phyloP scores from a whole-genome alignment of 1,140 invertebrate species.

The Camponotus vicinus region DNA sequence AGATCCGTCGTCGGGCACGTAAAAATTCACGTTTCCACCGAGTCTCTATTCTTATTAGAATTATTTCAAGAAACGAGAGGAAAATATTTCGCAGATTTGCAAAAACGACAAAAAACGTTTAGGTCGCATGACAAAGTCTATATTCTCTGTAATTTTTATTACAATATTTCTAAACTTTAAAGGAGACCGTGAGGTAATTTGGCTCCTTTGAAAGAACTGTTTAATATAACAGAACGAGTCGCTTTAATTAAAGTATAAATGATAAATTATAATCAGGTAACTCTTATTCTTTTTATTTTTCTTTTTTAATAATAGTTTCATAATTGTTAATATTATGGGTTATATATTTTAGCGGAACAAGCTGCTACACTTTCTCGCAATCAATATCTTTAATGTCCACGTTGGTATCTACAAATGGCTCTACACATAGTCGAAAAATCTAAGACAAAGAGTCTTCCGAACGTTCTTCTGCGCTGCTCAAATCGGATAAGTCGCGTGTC shows the following conservation, averaged over 20 bases:
- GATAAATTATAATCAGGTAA: neutral
- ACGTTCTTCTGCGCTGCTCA: neutral
- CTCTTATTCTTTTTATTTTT: neutral
- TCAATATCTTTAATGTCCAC: neutral
- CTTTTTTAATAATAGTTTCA: neutral
- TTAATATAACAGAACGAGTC: neutral
- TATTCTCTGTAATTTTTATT: neutral
- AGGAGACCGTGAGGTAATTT: neutral
- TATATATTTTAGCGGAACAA: too few species aligned
- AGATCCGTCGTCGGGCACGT: conserved; percentile 11
- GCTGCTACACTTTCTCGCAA: neutral
- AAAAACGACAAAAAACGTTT: neutral
- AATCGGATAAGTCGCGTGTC: conserved; percentile 28
- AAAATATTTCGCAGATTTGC: neutral
- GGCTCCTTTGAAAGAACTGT: neutral
- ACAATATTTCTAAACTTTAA: neutral
- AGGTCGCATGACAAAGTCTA: neutral
- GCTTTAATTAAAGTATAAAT: neutral
- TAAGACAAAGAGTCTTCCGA: neutral
- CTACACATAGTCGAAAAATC: neutral
- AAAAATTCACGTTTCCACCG: conserved; percentile 27
- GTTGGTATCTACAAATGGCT: neutral
- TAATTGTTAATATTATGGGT: neutral
- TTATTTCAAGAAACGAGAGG: neutral
- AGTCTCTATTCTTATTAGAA: neutral